These are phyloP conservation scores for Julus scanicus DNA, from an alignment of 2,888 invertebrate genomes.

Conservation along the genomic window DNA sequence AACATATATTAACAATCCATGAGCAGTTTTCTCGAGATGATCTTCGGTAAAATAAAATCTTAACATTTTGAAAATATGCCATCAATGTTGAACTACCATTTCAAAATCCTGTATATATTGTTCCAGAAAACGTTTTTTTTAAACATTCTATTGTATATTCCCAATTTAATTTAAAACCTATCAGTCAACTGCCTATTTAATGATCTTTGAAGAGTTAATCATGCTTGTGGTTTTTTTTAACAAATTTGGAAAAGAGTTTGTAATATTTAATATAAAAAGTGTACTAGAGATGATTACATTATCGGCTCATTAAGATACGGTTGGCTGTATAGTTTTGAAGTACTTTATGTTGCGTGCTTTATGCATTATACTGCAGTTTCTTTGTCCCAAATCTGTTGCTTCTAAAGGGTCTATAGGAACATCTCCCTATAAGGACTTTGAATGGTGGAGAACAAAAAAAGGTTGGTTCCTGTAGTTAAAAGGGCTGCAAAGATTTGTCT, in stretches of 20 bases:
- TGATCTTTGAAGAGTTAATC: neutral
- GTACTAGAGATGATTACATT: neutral
- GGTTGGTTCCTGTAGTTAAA: conserved; percentile 59
- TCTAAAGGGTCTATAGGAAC: conserved; percentile 59
- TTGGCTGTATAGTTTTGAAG: neutral
- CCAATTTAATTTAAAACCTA: conserved; percentile 5
- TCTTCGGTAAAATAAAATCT: too few species aligned
- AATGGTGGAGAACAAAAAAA: conserved; percentile 61
- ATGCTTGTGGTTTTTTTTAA: neutral
- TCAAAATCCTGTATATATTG: neutral
- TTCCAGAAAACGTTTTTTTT: neutral
- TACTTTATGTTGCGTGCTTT: conserved; percentile 24
- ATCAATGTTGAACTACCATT: neutral
- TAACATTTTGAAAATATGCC: too few species aligned
- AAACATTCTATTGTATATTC: neutral
- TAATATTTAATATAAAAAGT: neutral
- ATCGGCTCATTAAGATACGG: neutral
- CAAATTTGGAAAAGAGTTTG: neutral
- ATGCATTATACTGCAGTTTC: conserved; percentile 39
- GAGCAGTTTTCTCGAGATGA: too few species aligned
- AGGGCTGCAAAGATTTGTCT: neutral
- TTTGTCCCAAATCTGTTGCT: conserved; percentile 41
- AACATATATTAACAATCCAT: too few species aligned
- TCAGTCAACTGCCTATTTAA: neutral
- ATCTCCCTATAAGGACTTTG: conserved; percentile 60